Conservation (phyloP, 2,113 vertebrate genomes). For the Centropristis striata region DNA sequence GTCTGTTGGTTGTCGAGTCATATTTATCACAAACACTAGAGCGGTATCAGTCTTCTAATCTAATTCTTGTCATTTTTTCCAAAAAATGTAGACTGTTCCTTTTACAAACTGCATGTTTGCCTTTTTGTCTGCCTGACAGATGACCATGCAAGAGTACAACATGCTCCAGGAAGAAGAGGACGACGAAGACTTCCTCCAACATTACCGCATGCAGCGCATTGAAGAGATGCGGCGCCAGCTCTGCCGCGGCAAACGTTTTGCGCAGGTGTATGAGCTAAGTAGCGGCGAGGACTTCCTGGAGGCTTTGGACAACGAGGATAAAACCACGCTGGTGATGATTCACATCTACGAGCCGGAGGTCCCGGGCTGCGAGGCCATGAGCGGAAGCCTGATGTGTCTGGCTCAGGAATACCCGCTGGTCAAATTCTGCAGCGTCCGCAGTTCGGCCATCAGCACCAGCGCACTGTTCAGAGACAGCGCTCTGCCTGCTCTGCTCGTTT, state of each 20-base stretch:
- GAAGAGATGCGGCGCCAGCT: slow-evolving; percentile 96
- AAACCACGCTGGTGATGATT: slow-evolving; percentile 92
- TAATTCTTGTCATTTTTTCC: background rate
- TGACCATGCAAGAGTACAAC: slow-evolving; percentile 93
- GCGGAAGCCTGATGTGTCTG: slow-evolving; percentile 94
- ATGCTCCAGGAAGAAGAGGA: slow-evolving; percentile 89
- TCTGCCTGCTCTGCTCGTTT: slow-evolving; percentile 94
- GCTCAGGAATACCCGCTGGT: slow-evolving; percentile 93
- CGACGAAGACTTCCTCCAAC: slow-evolving; percentile 94
- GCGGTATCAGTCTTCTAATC: background rate
- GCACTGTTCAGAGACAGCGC: slow-evolving; percentile 91
- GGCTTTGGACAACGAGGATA: slow-evolving; percentile 93
- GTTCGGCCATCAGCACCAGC: slow-evolving; percentile 93
- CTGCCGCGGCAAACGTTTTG: slow-evolving; percentile 90
- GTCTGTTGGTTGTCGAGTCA: background rate
- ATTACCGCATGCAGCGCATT: slow-evolving; percentile 96
- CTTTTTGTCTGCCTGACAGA: slow-evolving; percentile 74
- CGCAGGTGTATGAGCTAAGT: slow-evolving; percentile 90
- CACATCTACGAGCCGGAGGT: slow-evolving; percentile 95
- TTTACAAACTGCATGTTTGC: background rate
- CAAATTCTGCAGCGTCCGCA: slow-evolving; percentile 95
- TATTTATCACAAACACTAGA: background rate
- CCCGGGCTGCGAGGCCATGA: slow-evolving; percentile 92
- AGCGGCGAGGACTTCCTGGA: slow-evolving; percentile 94
- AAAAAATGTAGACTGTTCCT: background rate